phyloP scores from a whole-genome alignment of 2,113 vertebrate species.

The Tyrannus savana region DNA sequence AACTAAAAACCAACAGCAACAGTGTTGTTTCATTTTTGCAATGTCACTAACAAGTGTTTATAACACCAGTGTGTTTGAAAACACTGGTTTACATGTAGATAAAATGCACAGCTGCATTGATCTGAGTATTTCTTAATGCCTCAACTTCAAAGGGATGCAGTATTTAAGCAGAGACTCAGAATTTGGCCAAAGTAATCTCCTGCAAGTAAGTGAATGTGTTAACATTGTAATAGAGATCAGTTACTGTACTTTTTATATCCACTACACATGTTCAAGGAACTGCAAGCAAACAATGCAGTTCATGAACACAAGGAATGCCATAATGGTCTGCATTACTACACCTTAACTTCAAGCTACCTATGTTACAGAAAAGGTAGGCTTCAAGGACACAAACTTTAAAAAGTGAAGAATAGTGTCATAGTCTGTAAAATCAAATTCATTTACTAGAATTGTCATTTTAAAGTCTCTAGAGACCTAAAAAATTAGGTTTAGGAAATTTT shows the following conservation, averaged over 20 bases:
- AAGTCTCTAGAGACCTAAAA: background rate
- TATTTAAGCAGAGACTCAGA: background rate
- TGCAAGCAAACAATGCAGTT: fast-evolving
- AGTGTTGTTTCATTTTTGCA: background rate
- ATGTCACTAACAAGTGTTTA: background rate
- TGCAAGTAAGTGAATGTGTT: fast-evolving
- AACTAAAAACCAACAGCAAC: background rate
- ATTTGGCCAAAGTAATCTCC: background rate
- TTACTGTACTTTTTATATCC: background rate
- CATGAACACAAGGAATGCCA: too few relatives aligned
- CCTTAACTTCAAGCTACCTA: fast-evolving
- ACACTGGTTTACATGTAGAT: background rate
- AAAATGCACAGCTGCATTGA: background rate
- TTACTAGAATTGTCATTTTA: background rate
- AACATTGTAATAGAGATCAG: background rate
- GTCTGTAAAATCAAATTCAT: background rate
- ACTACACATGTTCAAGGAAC: background rate
- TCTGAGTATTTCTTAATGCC: background rate
- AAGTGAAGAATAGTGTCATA: background rate
- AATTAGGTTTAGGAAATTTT: background rate
- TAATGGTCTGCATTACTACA: fast-evolving
- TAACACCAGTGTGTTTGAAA: background rate
- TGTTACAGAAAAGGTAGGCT: background rate
- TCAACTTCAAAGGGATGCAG: background rate
- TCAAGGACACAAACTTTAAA: background rate